Evolutionary conservation across 2,888 invertebrate genomes (phyloP), one percentile per base, ranked within the genome.

Genomic region (Cyclophora punctaria): DNA sequence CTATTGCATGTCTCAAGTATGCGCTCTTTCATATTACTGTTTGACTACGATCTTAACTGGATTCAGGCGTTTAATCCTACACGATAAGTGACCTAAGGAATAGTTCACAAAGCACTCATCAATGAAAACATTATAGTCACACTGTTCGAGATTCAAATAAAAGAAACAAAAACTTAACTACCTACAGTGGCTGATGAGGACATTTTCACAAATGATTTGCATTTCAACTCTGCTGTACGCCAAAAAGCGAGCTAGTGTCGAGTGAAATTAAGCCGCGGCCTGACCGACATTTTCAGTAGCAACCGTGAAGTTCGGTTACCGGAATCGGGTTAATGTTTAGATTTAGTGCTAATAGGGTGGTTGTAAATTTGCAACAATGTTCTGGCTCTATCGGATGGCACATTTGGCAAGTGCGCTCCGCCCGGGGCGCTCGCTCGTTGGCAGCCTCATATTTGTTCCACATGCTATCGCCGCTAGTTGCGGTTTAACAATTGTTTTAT

Each of bases 261-360:
- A 67, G 66, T 69, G 67, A 73, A 78, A 76, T 71, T 73, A 74
- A 73, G 64, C 67, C 64, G 55, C 69, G 64, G 63, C 62, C 66
- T 69, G 80, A 79, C 78, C 84, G 78, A 82, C 78, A 83, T 83
- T 78, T 69, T 58, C 70, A 60, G 64, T 67, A 69, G 75, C 71
- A 79, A 66, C 73, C 72, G 74, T 80, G 81, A 82, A 82, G 80
- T 81, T 84, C 73, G 81, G 83, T 82, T 82, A 81, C 75, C 70
- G 73, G 75, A 86, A 83, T 80, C 81, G 85, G 87, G 87, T 87
- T 86, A 87, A 86, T 87, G 85, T 86, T 85, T 87, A 86, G 85
- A 87, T 87, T 87, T 87, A 87, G 85, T 87, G 87, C 85, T 86
- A 86, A 86, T 87, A 86, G 85, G 81, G 78, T 78, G 78, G 86